Conservation (phyloP, 2,797 vertebrate genomes). For the Lepilemur septentrionalis region DNA sequence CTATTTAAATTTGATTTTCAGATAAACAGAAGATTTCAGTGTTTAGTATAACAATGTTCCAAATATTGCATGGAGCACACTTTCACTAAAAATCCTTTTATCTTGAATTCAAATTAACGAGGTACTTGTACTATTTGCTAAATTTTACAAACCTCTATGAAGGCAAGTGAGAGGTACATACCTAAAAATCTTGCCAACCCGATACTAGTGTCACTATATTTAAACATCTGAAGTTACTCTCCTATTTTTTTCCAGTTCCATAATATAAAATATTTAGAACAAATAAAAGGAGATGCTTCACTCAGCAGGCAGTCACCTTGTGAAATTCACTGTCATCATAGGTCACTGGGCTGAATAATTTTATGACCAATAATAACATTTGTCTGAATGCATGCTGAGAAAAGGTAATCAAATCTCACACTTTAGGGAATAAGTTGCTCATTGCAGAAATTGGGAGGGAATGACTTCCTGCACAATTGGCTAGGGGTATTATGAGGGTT, state of each 20-base stretch:
- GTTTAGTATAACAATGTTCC: neutral
- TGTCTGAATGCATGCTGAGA: constrained; percentile 80
- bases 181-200: neutral
- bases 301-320: constrained; percentile 82
- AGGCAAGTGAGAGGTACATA: neutral
- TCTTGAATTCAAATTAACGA: neutral
- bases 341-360: constrained; percentile 83
- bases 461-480: constrained; percentile 67
- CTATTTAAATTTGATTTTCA: neutral
- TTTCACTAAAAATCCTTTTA: neutral
- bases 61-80: neutral
- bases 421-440: constrained; percentile 73
- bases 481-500: constrained; percentile 50
- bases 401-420: constrained; percentile 82
- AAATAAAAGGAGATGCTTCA: constrained; percentile 80
- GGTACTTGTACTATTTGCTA: neutral
- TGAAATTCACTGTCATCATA: constrained; percentile 78
- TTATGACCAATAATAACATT: constrained; percentile 85
- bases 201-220: constrained; percentile 23
- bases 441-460: constrained; percentile 74
- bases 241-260: constrained; percentile 17
- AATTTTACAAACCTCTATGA: neutral
- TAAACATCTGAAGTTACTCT: constrained; percentile 50
- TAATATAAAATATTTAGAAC: constrained; percentile 78
- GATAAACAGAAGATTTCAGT: neutral